A percentile compares a stretch with the other conserved stretches of the same genome.
Evolutionary conservation across 2,113 vertebrate species (phyloP).

Genomic region (Labeo catla): DNA sequence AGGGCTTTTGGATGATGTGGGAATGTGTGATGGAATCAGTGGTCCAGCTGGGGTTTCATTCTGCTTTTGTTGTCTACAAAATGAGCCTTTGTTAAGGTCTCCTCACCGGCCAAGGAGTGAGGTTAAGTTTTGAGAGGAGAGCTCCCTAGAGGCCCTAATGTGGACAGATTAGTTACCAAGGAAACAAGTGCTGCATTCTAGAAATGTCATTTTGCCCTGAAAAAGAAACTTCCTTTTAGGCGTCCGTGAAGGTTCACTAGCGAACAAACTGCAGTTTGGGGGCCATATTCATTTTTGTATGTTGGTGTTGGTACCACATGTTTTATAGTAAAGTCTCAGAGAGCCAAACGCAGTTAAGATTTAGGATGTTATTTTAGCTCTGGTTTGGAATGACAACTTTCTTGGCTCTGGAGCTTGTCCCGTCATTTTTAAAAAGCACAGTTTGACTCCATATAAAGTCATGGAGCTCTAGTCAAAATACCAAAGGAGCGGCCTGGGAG

Average conservation of each 20-base stretch:
- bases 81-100: conserved; percentile 79
- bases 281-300: neutral
- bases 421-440: conserved; percentile 71
- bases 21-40: conserved; percentile 66
- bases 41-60: conserved; percentile 79
- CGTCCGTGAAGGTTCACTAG: conserved; percentile 31
- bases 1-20: conserved; percentile 68
- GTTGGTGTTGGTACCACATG: neutral
- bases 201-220: conserved; percentile 63
- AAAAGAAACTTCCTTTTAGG: conserved; percentile 55
- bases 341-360: conserved; percentile 28
- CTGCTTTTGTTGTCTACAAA: conserved; percentile 80
- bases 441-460: conserved; percentile 74
- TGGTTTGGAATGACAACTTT: neutral
- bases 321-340: neutral
- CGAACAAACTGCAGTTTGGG: neutral
- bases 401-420: conserved; percentile 59
- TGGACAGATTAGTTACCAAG: conserved; percentile 81
- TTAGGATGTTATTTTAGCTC: conserved; percentile 28
- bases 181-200: conserved; percentile 73
- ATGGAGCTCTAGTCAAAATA: conserved; percentile 63
- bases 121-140: conserved; percentile 71
- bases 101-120: conserved; percentile 70
- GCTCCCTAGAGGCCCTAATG: conserved; percentile 78
- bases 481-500: conserved; percentile 67